A percentile compares a stretch with the other conserved stretches of the same genome.
Evolutionary conservation across 35 echinoderm and acorn worm species (phyloP).

Genomic region (Heliocidaris tuberculata): DNA sequence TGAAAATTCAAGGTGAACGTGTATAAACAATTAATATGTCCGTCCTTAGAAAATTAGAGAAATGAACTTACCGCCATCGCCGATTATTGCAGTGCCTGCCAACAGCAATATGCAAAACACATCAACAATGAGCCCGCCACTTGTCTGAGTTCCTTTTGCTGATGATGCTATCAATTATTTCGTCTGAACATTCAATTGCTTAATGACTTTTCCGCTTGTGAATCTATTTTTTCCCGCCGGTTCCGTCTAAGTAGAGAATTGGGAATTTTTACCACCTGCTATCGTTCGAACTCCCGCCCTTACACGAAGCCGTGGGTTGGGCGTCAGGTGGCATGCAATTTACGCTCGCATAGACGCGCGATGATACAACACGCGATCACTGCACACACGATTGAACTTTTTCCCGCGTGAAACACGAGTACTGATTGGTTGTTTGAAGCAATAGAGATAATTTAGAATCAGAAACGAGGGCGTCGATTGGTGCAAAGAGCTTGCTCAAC

Average conservation of each 20-base stretch:
- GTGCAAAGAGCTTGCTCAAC: neutral
- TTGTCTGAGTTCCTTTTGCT: neutral
- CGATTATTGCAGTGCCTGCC: neutral
- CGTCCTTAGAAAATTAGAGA: neutral
- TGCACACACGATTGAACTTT: neutral
- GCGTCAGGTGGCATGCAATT: neutral
- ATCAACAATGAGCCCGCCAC: neutral
- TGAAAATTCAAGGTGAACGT: neutral
- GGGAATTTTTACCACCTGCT: neutral
- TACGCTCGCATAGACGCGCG: neutral
- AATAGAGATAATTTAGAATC: neutral
- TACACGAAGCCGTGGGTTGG: neutral
- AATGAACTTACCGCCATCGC: neutral
- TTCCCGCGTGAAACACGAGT: neutral
- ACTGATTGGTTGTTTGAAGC: neutral
- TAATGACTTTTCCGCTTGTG: slow-evolving; percentile 16
- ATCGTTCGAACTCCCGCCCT: neutral
- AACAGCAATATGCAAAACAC: neutral
- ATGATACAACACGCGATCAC: neutral
- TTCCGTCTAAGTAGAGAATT: neutral
- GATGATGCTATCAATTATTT: slow-evolving; percentile 10
- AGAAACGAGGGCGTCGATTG: neutral
- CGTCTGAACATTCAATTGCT: slow-evolving; percentile 10
- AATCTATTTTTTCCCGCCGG: neutral
- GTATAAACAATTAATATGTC: neutral